Conservation (phyloP, 1,140 invertebrate genomes). For the Papilio aristodemus region DNA sequence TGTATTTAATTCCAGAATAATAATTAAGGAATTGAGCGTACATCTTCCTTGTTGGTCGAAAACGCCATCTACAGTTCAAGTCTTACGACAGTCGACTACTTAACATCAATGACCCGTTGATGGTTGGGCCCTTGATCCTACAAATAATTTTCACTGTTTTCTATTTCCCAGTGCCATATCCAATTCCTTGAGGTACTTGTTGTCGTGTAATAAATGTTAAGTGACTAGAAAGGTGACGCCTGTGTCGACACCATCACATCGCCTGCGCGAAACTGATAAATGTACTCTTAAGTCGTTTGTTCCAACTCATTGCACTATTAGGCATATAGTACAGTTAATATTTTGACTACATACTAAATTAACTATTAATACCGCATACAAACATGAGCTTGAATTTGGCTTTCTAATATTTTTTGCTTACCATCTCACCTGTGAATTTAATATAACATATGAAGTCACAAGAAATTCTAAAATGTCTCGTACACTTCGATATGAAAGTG, state of each 20-base stretch:
- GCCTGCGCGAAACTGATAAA: constrained; percentile 68
- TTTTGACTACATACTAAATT: neutral
- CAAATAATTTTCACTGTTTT: too few species aligned
- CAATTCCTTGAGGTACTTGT: constrained; percentile 36
- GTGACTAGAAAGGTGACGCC: constrained; percentile 69
- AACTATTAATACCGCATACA: too few species aligned
- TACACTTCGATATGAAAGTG: constrained; percentile 5
- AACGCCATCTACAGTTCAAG: too few species aligned
- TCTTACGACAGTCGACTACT: too few species aligned
- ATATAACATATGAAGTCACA: constrained; percentile 9
- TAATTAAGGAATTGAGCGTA: too few species aligned
- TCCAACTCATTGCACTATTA: constrained; percentile 51
- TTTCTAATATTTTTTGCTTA: too few species aligned
- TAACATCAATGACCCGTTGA: too few species aligned
- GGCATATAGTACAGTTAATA: neutral
- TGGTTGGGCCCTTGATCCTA: too few species aligned
- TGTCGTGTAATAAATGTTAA: constrained; percentile 65
- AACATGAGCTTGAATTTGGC: too few species aligned
- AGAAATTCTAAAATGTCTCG: constrained; percentile 5
- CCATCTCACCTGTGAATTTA: neutral
- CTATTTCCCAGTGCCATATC: constrained; percentile 36
- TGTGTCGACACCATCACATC: constrained; percentile 51
- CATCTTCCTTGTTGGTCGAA: too few species aligned
- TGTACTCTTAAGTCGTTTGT: constrained; percentile 51
- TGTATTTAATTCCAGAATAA: too few species aligned